Base-by-base conservation (phyloP, 2,113 vertebrate genomes). In the Phalacrocorax carbo region DNA sequence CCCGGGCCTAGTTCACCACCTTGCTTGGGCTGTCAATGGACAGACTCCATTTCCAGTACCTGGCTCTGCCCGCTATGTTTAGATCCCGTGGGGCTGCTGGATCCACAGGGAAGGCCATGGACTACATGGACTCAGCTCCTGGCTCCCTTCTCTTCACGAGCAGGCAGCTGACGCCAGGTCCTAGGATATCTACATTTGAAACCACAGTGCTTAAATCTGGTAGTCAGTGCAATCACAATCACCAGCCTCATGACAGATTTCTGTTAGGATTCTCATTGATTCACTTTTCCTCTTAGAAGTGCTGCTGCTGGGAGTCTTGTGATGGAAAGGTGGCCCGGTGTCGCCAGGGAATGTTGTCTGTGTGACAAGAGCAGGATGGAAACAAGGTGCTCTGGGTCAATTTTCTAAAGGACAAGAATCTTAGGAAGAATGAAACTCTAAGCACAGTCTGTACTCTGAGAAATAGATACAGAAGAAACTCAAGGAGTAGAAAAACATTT, bases 261-360 rank as follows among this genome's bases (percentile, higher is more conserved):
- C 3, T 1, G 2, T 16, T 7, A 52, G 66, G 19, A 38, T 11
- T 49, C 65, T 34, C 51, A 13, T 0, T 3, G 51, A 42, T 4
- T 25, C 34, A 9, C 15, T 17, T 34, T 4, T 30, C 49, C 90
- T 82, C 29, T n/a, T 30, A 23, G 32, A 2, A 38, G 21, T 2
- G 34, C n/a, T 57, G n/a, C 66, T 48, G 62, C 42, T 61, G 29
- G 29, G 22, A 48, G 34, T n/a, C 40, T 22, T n/a, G 34, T 2
- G 10, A 29, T 0, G 25, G 36, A 38, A 57, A 83, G 25, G 69
- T 11, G 40, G 70, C 25, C 32, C 4, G 0, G 4, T 23, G 61
- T 40, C 17, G 0, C 30, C 84, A 65, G 54, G 73, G 60, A 19
- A 32, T 2, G 30, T 9, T 25, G 5, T 20, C 48, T 32, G 22